These are phyloP conservation scores for Canis aureus DNA, from an alignment of 2,113 vertebrate species.

Conservation along the genomic window DNA sequence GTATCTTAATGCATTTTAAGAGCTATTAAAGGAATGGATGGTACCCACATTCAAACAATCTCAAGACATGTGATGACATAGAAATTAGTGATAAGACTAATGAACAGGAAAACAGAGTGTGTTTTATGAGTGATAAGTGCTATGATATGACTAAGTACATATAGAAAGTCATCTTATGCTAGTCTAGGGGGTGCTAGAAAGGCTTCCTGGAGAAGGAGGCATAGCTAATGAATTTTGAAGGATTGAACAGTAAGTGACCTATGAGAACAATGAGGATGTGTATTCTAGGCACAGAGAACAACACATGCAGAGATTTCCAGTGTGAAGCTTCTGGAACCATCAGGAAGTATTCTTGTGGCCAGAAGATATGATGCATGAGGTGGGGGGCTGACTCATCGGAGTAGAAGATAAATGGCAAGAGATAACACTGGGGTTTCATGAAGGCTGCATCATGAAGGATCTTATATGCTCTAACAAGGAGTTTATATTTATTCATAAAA, in stretches of 20 bases:
- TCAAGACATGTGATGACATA: neutral
- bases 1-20: neutral
- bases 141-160: too few relatives aligned
- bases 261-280: neutral
- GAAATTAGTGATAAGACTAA: neutral
- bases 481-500: neutral
- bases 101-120: neutral
- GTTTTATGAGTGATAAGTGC: neutral
- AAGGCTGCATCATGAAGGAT: neutral
- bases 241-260: neutral
- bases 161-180: neutral
- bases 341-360: neutral
- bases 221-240: neutral
- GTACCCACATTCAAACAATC: neutral
- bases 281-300: neutral
- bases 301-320: neutral
- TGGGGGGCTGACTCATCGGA: neutral
- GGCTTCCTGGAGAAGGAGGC: neutral
- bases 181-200: neutral
- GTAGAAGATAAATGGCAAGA: neutral
- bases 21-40: neutral
- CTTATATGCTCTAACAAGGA: neutral
- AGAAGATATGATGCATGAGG: rapidly evolving
- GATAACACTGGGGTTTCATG: neutral
- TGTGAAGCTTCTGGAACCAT: neutral